Percentiles rank a stretch among this genome's conserved stretches.
These are phyloP conservation scores for Perca schrenkii DNA, from an alignment of 2,113 vertebrate genomes.

Conservation along the genomic window DNA sequence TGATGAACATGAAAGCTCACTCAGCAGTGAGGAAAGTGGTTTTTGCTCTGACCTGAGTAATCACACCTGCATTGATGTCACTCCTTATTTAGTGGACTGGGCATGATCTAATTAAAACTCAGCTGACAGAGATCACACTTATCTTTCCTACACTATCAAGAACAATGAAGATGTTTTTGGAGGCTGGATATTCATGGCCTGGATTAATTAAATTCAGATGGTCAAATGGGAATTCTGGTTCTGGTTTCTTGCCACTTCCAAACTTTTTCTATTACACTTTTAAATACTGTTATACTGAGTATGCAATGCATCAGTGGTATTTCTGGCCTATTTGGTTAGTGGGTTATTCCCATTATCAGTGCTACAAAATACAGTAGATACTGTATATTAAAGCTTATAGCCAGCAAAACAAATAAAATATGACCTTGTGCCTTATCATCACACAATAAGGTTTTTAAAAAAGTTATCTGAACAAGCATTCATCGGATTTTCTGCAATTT, in stretches of 20 bases:
- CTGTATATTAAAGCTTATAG: background rate
- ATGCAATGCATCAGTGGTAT: background rate
- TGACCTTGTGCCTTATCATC: background rate
- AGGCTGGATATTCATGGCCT: background rate
- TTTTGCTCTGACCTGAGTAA: background rate
- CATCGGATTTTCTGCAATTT: background rate
- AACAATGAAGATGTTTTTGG: background rate
- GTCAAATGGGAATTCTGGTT: background rate
- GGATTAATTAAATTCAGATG: background rate
- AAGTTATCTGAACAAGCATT: background rate
- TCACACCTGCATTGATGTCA: background rate
- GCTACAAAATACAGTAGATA: background rate
- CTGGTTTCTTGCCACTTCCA: background rate
- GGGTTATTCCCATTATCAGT: background rate
- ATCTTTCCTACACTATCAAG: background rate
- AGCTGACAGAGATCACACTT: background rate
- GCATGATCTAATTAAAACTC: background rate
- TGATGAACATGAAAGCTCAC: background rate
- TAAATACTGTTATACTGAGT: background rate
- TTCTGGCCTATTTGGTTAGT: background rate
- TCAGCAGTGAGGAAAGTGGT: background rate
- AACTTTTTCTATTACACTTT: background rate
- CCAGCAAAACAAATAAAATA: background rate
- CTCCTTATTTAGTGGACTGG: background rate
- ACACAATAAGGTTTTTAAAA: background rate